phyloP scores from a whole-genome alignment of 2,888 invertebrate species.

The Conus canariensis region DNA sequence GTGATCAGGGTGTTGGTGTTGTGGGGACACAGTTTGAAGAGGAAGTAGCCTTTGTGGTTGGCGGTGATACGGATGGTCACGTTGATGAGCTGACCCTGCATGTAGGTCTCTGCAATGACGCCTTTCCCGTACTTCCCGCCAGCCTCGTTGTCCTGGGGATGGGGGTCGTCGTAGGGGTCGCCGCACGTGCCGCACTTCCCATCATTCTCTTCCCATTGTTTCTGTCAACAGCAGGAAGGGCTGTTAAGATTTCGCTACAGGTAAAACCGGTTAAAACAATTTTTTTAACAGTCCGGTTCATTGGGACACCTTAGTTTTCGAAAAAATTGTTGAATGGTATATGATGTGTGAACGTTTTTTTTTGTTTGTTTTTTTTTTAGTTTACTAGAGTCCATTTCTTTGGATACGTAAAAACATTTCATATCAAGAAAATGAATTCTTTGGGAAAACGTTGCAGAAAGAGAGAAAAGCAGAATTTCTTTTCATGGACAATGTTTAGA shows the following conservation, averaged over 20 bases:
- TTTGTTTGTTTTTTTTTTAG: too few species aligned
- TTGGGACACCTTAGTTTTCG: too few species aligned
- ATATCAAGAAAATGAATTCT: too few species aligned
- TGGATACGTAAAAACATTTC: too few species aligned
- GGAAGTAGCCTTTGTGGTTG: slow-evolving; percentile 52
- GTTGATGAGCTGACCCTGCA: slow-evolving; percentile 39
- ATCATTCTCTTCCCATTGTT: not conserved
- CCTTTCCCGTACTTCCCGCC: slow-evolving; percentile 69
- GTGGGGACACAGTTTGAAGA: slow-evolving; percentile 51
- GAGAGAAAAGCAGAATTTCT: too few species aligned
- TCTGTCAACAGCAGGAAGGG: not conserved
- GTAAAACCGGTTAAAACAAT: too few species aligned
- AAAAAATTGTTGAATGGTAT: not conserved
- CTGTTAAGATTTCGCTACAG: too few species aligned
- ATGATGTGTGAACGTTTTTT: not conserved
- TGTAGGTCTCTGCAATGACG: slow-evolving; percentile 70
- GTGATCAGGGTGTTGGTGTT: slow-evolving; percentile 43
- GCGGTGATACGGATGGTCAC: slow-evolving; percentile 49
- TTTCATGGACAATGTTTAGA: too few species aligned
- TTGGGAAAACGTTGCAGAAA: too few species aligned
- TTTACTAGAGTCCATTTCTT: too few species aligned
- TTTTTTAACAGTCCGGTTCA: too few species aligned
- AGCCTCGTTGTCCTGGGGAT: slow-evolving; percentile 47
- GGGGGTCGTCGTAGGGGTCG: slow-evolving; percentile 39
- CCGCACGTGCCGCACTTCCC: slow-evolving; percentile 52